Conservation (phyloP, 2,797 vertebrate species). For the Sebastiscus albofasciatus region DNA sequence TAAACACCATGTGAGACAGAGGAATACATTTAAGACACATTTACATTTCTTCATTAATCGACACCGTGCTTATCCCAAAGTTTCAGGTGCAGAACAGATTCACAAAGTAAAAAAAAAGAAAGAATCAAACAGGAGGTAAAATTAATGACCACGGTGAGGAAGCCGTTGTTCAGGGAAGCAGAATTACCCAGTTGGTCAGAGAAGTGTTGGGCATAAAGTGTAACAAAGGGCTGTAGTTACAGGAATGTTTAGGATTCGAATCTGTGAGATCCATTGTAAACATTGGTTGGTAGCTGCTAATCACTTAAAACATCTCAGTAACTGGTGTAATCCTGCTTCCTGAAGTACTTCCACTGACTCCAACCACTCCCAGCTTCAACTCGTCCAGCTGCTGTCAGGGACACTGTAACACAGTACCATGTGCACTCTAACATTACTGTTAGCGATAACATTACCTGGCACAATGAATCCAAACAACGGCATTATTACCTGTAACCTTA, state of each 20-base stretch:
- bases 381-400: conserved; percentile 30
- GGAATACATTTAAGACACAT: conserved; percentile 20
- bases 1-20: background rate
- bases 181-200: conserved; percentile 19
- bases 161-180: conserved; percentile 17
- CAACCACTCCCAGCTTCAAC: conserved; percentile 30
- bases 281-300: background rate
- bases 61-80: background rate
- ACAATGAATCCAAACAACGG: conserved; percentile 14
- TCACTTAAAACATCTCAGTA: background rate
- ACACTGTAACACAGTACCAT: conserved; percentile 10
- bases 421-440: conserved; percentile 45
- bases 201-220: background rate
- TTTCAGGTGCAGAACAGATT: conserved; percentile 5
- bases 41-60: background rate
- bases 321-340: conserved; percentile 36
- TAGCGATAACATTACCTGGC: conserved; percentile 39
- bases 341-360: conserved; percentile 17
- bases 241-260: background rate
- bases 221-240: background rate
- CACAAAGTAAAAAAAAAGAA: conserved; percentile 1
- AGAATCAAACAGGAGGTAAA: conserved; percentile 1
- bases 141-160: background rate
- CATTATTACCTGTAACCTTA: conserved; percentile 22
- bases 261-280: background rate